Conservation (phyloP, 2,797 vertebrate genomes). For the Hybognathus amarus region DNA sequence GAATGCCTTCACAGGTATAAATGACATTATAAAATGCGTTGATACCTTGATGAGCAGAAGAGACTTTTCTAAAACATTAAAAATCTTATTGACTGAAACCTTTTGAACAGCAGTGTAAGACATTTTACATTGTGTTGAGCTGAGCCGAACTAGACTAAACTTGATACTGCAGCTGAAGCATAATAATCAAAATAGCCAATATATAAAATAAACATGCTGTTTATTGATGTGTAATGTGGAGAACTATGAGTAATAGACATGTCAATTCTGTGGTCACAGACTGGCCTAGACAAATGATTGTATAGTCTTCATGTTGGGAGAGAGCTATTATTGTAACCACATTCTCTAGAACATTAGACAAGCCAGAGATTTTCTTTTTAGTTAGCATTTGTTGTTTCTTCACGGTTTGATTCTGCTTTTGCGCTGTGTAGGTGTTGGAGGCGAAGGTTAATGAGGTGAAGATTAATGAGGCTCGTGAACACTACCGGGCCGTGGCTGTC, state of each 20-base stretch:
- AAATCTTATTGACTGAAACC: neutral
- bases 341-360: neutral
- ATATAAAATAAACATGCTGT: neutral
- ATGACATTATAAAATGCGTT: neutral
- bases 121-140: neutral
- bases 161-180: neutral
- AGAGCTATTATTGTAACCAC: neutral
- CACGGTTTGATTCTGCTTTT: constrained; percentile 1
- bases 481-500: constrained; percentile 82
- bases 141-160: neutral
- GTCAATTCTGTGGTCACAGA: neutral
- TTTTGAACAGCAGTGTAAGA: neutral
- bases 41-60: neutral
- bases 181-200: neutral
- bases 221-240: neutral
- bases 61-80: neutral
- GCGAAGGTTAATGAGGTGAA: constrained; percentile 84
- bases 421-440: constrained; percentile 77
- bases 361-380: neutral
- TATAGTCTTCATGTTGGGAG: neutral
- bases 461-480: constrained; percentile 82
- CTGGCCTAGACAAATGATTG: neutral
- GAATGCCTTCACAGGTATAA: neutral
- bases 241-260: neutral
- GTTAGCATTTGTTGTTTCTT: neutral